These are phyloP conservation scores for Drosophila arawakana DNA, from an alignment of 1,140 invertebrate species.

Conservation along the genomic window DNA sequence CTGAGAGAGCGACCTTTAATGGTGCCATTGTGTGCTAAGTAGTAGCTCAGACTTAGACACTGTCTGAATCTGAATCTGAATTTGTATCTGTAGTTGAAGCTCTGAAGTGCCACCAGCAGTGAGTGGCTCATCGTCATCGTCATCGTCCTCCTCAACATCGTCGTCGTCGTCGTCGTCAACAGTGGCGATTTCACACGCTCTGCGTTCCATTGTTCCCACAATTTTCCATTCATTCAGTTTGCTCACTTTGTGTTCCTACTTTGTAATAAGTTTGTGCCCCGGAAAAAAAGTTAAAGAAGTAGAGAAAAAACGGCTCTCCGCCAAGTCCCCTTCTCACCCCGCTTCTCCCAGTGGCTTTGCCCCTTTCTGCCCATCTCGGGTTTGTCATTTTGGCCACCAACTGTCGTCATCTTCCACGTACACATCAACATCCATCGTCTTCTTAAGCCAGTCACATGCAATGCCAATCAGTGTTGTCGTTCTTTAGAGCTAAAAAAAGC, in stretches of 20 bases:
- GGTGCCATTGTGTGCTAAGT: conserved; percentile 80
- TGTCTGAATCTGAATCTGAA: conserved; percentile 36
- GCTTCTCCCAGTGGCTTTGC: background rate
- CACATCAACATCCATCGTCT: conserved; percentile 20
- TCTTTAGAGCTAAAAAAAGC: no score
- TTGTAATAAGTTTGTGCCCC: conserved; percentile 73
- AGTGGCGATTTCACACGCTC: conserved; percentile 72
- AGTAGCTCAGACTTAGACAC: conserved; percentile 42
- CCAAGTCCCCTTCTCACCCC: background rate
- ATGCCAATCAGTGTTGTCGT: conserved; percentile 2
- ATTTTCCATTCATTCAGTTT: conserved; percentile 79
- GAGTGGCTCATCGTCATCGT: conserved; percentile 16
- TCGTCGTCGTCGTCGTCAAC: conserved; percentile 34
- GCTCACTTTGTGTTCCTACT: conserved; percentile 78
- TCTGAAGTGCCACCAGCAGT: conserved; percentile 32
- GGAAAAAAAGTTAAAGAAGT: conserved; percentile 42
- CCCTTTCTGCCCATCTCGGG: conserved; percentile 17
- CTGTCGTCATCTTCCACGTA: conserved; percentile 55
- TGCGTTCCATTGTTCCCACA: conserved; percentile 75
- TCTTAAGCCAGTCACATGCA: conserved; percentile 37
- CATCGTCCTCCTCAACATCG: conserved; percentile 19
- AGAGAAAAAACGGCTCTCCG: background rate
- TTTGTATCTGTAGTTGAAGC: background rate
- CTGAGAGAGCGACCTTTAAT: conserved; percentile 71
- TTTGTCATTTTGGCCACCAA: conserved; percentile 47